Percentiles rank a stretch among this genome's conserved stretches.
Conservation (phyloP, 2,113 vertebrate species). For the Jaculus jaculus region DNA sequence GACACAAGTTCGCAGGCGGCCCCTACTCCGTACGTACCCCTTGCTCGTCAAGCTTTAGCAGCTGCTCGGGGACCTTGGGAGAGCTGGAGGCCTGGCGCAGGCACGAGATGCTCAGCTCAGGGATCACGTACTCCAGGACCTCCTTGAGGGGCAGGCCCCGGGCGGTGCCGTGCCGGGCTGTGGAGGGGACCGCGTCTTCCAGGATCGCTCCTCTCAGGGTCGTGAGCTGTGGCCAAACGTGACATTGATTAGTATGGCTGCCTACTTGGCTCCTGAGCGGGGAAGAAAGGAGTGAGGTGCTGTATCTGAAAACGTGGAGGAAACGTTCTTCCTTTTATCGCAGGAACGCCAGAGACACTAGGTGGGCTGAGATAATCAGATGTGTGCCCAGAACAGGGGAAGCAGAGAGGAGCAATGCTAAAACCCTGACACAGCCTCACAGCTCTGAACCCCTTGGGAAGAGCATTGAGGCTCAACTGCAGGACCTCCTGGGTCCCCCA, state of each 20-base stretch:
- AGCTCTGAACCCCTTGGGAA: fast-evolving
- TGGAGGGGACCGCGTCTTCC: constrained; percentile 96
- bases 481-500: too few species aligned
- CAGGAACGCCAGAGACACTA: background rate
- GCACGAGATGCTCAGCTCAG: constrained; percentile 94
- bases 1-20: background rate
- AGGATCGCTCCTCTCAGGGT: constrained; percentile 96
- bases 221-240: constrained; percentile 87
- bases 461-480: too few species aligned
- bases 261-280: background rate
- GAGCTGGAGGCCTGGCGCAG: constrained; percentile 93
- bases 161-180: constrained; percentile 93
- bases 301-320: background rate
- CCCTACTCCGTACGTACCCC: constrained; percentile 87
- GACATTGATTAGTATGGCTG: constrained; percentile 37
- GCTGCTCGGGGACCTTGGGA: constrained; percentile 94
- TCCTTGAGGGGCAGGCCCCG: constrained; percentile 97
- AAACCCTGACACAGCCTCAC: background rate
- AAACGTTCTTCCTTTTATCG: background rate
- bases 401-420: fast-evolving
- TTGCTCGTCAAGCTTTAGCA: constrained; percentile 97
- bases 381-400: background rate
- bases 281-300: background rate
- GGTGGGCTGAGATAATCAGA: fast-evolving
- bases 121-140: constrained; percentile 96